phyloP scores from a whole-genome alignment of 1,140 invertebrate genomes.

The Drosophila athabasca region DNA sequence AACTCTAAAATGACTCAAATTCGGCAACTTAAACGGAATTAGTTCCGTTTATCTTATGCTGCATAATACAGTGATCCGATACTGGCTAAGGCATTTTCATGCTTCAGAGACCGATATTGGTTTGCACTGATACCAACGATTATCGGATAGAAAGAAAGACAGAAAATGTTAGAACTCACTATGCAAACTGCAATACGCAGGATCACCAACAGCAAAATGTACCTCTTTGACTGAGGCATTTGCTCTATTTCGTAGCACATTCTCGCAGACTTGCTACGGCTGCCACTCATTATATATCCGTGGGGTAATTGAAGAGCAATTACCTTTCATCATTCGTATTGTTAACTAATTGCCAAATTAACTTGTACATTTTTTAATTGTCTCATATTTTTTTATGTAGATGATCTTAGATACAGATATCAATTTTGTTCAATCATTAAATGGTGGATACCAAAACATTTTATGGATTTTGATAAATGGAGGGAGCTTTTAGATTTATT shows the following conservation, averaged over 20 bases:
- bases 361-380: conserved; percentile 42
- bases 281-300: conserved; percentile 38
- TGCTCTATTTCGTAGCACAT: conserved; percentile 8
- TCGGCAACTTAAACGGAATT: no score
- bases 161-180: conserved; percentile 1
- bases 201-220: neutral
- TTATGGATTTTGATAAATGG: no score
- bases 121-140: no score
- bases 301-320: conserved; percentile 47
- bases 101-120: no score
- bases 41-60: neutral
- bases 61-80: no score
- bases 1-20: no score
- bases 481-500: no score
- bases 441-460: neutral
- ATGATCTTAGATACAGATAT: conserved; percentile 12
- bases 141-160: no score
- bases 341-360: conserved; percentile 57
- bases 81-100: no score
- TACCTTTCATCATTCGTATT: conserved; percentile 38
- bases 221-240: neutral
- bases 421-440: conserved; percentile 20
- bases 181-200: neutral
- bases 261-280: neutral
- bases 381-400: conserved; percentile 2